These are phyloP conservation scores for Botia almorhae DNA, from an alignment of 2,797 vertebrate species.

Conservation along the genomic window DNA sequence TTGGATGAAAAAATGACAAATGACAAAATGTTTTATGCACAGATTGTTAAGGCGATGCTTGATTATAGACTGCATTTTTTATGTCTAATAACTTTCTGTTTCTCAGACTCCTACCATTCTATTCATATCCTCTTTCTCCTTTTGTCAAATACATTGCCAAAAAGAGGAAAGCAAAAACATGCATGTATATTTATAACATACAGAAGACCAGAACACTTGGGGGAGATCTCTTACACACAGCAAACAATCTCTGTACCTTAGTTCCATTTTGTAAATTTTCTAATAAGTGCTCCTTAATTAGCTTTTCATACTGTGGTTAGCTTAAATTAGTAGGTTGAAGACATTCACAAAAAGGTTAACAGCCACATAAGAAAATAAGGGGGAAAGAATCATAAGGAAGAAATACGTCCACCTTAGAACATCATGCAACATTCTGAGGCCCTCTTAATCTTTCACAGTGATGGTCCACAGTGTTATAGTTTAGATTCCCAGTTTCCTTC, in stretches of 20 bases:
- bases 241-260: background rate
- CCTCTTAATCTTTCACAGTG: constrained; percentile 73
- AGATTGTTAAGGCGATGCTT: constrained; percentile 14
- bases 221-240: background rate
- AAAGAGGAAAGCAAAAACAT: constrained; percentile 30
- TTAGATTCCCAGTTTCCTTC: constrained; percentile 64
- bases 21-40: constrained; percentile 75
- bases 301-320: background rate
- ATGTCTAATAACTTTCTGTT: constrained; percentile 11
- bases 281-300: constrained; percentile 19
- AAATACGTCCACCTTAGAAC: background rate
- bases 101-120: constrained; percentile 49
- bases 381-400: background rate
- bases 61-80: constrained; percentile 16
- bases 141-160: constrained; percentile 19
- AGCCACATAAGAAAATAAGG: constrained; percentile 1
- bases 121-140: constrained; percentile 30
- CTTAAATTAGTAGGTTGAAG: background rate
- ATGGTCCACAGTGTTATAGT: constrained; percentile 83
- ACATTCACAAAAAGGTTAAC: background rate
- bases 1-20: constrained; percentile 12
- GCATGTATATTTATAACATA: background rate
- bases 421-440: constrained; percentile 41
- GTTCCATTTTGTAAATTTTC: background rate
- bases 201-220: constrained; percentile 1